Evolutionary conservation across 2,888 invertebrate genomes (phyloP).

Genomic region (Suillia variegata): DNA sequence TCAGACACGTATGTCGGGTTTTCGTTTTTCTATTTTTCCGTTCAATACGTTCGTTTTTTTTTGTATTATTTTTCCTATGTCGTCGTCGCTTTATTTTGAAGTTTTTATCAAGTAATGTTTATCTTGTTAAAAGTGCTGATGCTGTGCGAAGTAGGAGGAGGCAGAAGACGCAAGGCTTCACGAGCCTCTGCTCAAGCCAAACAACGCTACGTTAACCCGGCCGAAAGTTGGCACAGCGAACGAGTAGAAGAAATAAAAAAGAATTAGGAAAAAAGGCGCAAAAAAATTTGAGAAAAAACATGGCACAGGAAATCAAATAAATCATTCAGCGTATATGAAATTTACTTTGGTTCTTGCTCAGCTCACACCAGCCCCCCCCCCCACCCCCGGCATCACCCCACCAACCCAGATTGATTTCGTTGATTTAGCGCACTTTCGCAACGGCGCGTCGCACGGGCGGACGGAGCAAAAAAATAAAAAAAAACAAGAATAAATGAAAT

Average conservation of each 20-base stretch:
- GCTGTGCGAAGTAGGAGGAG: conserved; percentile 7
- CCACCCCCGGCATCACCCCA: too few species aligned
- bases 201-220: conserved; percentile 2
- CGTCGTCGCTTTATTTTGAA: neutral
- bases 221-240: conserved; percentile 20
- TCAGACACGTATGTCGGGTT: too few species aligned
- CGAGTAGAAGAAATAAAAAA: neutral
- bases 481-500: too few species aligned
- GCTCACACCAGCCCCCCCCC: too few species aligned
- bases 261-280: neutral
- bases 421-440: conserved; percentile 17
- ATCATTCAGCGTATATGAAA: conserved; percentile 23
- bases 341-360: conserved; percentile 21
- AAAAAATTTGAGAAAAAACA: neutral
- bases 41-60: too few species aligned
- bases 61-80: conserved; percentile 18
- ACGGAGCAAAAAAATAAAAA: too few species aligned
- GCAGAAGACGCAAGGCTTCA: conserved; percentile 5
- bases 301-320: conserved; percentile 24
- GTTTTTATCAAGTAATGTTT: conserved; percentile 27
- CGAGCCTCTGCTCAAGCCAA: neutral
- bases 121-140: conserved; percentile 30
- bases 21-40: too few species aligned
- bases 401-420: conserved; percentile 21
- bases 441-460: too few species aligned